Evolutionary conservation across 2,888 invertebrate species (phyloP).

Genomic region (Ophraella communa): DNA sequence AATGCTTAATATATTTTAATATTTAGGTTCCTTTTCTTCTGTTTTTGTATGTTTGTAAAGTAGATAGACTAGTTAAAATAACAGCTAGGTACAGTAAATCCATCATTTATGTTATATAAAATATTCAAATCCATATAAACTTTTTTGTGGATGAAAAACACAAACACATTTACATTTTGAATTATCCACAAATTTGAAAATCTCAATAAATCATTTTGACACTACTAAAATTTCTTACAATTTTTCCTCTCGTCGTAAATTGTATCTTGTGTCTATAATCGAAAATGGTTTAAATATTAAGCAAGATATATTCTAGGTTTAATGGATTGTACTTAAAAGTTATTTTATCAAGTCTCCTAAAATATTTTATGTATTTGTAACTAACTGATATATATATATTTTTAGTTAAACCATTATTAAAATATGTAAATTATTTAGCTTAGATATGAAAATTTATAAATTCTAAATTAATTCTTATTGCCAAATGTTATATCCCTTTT

Average conservation of each 20-base stretch:
- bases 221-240: neutral
- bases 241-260: neutral
- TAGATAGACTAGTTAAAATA: neutral
- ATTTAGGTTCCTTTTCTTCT: constrained; percentile 31
- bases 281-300: neutral
- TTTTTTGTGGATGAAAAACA: too few species aligned
- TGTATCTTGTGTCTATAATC: neutral
- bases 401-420: constrained; percentile 26
- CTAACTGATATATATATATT: constrained; percentile 30
- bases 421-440: constrained; percentile 32
- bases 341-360: neutral
- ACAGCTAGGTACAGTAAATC: neutral
- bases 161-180: too few species aligned
- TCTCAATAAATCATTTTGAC: too few species aligned
- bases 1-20: constrained; percentile 33
- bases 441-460: constrained; percentile 20
- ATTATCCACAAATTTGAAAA: too few species aligned
- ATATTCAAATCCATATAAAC: too few species aligned
- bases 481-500: constrained; percentile 16
- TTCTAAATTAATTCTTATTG: constrained; percentile 21
- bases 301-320: too few species aligned
- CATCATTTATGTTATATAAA: neutral
- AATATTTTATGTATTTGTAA: constrained; percentile 33
- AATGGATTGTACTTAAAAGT: neutral
- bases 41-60: constrained; percentile 19